Evolutionary conservation across 2,888 invertebrate genomes (phyloP).

Genomic region (Diploptera punctata): DNA sequence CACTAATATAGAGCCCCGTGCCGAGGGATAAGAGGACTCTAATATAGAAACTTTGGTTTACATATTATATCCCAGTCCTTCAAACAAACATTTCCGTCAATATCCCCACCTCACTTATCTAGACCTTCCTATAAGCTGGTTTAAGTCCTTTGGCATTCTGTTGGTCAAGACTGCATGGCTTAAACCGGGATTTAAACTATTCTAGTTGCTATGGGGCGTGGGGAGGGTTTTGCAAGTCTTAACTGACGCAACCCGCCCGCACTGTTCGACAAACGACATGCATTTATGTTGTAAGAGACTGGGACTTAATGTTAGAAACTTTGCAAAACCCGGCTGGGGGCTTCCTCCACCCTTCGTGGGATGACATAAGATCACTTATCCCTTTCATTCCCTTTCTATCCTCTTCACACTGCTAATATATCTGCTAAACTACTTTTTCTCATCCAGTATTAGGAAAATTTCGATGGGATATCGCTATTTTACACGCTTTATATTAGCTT

Average conservation of each 20-base stretch:
- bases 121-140: conserved; percentile 17
- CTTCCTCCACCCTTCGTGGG: too few species aligned
- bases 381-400: too few species aligned
- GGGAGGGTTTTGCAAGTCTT: conserved; percentile 3
- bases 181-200: conserved; percentile 26
- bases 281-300: background rate
- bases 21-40: too few species aligned
- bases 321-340: background rate
- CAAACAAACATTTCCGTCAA: conserved; percentile 14
- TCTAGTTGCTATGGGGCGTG: background rate
- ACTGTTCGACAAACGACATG: background rate
- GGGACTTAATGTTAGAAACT: background rate
- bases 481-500: too few species aligned
- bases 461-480: too few species aligned
- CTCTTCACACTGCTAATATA: too few species aligned
- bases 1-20: too few species aligned
- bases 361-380: too few species aligned
- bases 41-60: conserved; percentile 6
- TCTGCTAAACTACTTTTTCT: too few species aligned
- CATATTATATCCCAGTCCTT: conserved; percentile 5
- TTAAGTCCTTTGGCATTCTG: conserved; percentile 19
- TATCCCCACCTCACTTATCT: conserved; percentile 7
- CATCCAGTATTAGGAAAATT: too few species aligned
- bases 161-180: conserved; percentile 28
- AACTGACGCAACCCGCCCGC: background rate